Base-by-base conservation (phyloP, 2,113 vertebrate genomes). In the Erythrocercus mccallii region DNA sequence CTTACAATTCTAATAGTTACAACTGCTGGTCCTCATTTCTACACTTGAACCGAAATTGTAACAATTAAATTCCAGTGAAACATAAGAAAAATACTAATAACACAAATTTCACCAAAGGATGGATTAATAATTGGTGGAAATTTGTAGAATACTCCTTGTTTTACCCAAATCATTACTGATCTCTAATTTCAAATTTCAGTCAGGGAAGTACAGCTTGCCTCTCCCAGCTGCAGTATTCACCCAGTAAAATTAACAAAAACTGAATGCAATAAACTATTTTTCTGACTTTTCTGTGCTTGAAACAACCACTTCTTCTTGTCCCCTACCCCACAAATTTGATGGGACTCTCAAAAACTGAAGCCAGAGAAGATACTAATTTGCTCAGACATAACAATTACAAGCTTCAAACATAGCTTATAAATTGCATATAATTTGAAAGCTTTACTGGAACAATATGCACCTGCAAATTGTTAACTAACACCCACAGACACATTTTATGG, bases 381-480 rank as follows among this genome's bases (percentile, higher is more conserved):
- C 38, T 95, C 51, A 70, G 83, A 89, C 79, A 54, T 69, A 94
- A 93, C 79, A 65, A 66, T 92, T 96, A 84, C 2, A 12, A 94
- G 73, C 78, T 95, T 93, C 69, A 96, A 92, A 81, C 45, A 73
- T 74, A 83, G n/a, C 82, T 96, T 83, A 95, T 95, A 96, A 94
- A 96, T 96, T 93, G 89, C 54, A 65, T 90, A 54, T 90, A 92
- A 94, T 95, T 94, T 85, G 86, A 95, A 97, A 97, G 79, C 50
- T 94, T 97, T 86, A 81, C 56, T 92, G 79, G 86, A 90, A 97
- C 91, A 81, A 92, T 85, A 89, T 86, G 83, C 97, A 98, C 97
- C 97, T 98, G 97, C 92, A 97, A 95, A 97, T 97, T 97, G 97
- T 98, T 98, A 97, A 56, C 95, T 95, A 96, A 97, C 97, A 97